Evolutionary conservation across 2,113 vertebrate genomes (phyloP).

Genomic region (Panthera leo): DNA sequence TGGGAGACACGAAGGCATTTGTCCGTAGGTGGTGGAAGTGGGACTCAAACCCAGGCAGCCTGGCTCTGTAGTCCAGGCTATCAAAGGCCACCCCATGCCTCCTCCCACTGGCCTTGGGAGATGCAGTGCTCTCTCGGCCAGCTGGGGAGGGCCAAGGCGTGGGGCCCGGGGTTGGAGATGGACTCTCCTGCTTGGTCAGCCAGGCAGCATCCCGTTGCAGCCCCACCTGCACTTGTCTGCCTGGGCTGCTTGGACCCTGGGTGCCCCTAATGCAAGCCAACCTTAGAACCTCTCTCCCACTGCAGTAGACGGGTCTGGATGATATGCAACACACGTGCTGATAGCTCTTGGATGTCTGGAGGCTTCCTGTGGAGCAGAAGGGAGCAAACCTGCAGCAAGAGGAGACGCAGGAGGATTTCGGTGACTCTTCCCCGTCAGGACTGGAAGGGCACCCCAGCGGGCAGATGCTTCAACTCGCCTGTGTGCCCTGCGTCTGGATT

Average conservation of each 20-base stretch:
- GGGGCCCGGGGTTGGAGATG: neutral
- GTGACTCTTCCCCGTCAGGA: neutral
- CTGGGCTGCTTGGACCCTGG: neutral
- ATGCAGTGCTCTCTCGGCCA: rapidly evolving
- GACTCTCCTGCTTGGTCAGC: neutral
- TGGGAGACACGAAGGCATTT: neutral
- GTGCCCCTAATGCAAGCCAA: neutral
- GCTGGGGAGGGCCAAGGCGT: neutral
- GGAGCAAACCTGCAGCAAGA: rapidly evolving
- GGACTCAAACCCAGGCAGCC: neutral
- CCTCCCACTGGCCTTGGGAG: neutral
- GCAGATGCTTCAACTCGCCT: neutral
- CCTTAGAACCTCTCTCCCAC: neutral
- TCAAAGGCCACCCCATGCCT: neutral
- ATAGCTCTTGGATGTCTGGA: neutral
- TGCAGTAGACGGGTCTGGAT: neutral
- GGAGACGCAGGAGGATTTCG: rapidly evolving
- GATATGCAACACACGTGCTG: rapidly evolving
- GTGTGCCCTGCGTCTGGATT: too few species aligned
- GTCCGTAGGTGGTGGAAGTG: neutral
- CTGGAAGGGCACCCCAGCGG: neutral
- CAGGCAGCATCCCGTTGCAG: neutral
- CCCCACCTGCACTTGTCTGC: neutral
- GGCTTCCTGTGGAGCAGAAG: neutral
- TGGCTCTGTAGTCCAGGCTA: neutral